A percentile compares a stretch with the other conserved stretches of the same genome.
These are phyloP conservation scores for Pollenia amentaria DNA, from an alignment of 2,888 invertebrate genomes.

Conservation along the genomic window DNA sequence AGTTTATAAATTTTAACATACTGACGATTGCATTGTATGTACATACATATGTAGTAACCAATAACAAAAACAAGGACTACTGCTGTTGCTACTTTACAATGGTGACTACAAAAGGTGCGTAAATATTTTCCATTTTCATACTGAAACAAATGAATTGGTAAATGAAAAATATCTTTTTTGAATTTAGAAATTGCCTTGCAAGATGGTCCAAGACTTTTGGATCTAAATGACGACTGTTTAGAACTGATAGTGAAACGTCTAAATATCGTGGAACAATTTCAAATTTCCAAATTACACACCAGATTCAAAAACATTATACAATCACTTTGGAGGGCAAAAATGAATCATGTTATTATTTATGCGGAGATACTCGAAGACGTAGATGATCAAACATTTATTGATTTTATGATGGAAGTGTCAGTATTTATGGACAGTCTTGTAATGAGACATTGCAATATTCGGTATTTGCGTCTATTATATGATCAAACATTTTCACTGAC, in stretches of 20 bases:
- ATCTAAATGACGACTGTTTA: slow-evolving; percentile 80
- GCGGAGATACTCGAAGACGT: slow-evolving; percentile 75
- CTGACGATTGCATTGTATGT: not conserved
- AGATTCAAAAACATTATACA: slow-evolving; percentile 77
- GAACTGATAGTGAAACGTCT: slow-evolving; percentile 77
- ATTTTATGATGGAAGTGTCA: slow-evolving; percentile 75
- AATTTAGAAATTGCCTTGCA: slow-evolving; percentile 23
- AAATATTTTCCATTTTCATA: not conserved
- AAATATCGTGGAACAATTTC: slow-evolving; percentile 77
- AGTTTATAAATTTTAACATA: not conserved
- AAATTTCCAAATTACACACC: slow-evolving; percentile 76
- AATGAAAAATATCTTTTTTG: not conserved
- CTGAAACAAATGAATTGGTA: not conserved
- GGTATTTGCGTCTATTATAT: slow-evolving; percentile 75
- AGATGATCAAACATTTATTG: slow-evolving; percentile 74
- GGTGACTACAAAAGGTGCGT: slow-evolving; percentile 68
- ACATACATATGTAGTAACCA: not conserved
- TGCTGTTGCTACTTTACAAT: slow-evolving; percentile 39
- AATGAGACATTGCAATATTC: slow-evolving; percentile 76
- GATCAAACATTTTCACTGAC: slow-evolving; percentile 72
- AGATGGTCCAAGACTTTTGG: slow-evolving; percentile 71
- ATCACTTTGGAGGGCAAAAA: slow-evolving; percentile 77
- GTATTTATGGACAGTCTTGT: slow-evolving; percentile 76
- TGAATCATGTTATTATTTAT: slow-evolving; percentile 75
- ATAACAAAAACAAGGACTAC: slow-evolving; percentile 26